Conservation (phyloP, 2,888 invertebrate species). For the Mactromeris polynyma region DNA sequence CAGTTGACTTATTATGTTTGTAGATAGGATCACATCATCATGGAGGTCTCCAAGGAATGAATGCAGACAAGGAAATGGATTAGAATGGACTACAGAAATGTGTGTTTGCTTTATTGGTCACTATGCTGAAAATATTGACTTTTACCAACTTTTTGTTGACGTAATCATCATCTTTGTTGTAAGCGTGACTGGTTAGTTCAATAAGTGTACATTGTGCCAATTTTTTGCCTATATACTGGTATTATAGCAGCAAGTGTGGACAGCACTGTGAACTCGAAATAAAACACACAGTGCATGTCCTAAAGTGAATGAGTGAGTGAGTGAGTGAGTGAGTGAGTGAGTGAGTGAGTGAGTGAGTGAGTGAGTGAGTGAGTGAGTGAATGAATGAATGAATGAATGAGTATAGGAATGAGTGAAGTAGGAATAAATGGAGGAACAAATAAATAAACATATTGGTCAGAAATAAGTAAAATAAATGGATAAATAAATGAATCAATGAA, state of each 20-base stretch:
- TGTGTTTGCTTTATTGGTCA: conserved; percentile 24
- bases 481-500: too few relatives aligned
- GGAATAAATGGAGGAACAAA: not conserved
- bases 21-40: conserved; percentile 11
- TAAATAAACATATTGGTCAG: too few relatives aligned
- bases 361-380: conserved; percentile 12
- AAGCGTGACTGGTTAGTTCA: not conserved
- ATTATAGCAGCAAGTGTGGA: too few relatives aligned
- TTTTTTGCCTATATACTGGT: too few relatives aligned
- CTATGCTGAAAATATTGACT: conserved; percentile 21
- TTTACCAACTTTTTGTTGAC: not conserved
- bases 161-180: not conserved
- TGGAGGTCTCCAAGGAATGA: not conserved
- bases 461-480: too few relatives aligned
- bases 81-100: not conserved
- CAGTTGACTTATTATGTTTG: conserved; percentile 37
- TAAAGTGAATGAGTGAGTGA: not conserved
- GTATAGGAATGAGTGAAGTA: too few relatives aligned
- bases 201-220: not conserved
- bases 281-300: too few relatives aligned
- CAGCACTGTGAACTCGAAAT: too few relatives aligned
- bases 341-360: not conserved
- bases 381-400: not conserved
- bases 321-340: not conserved
- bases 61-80: not conserved